Percentiles rank a stretch among this genome's conserved stretches.
These are phyloP conservation scores for Trissolcus basalis DNA, from an alignment of 1,140 invertebrate species.

Conservation along the genomic window DNA sequence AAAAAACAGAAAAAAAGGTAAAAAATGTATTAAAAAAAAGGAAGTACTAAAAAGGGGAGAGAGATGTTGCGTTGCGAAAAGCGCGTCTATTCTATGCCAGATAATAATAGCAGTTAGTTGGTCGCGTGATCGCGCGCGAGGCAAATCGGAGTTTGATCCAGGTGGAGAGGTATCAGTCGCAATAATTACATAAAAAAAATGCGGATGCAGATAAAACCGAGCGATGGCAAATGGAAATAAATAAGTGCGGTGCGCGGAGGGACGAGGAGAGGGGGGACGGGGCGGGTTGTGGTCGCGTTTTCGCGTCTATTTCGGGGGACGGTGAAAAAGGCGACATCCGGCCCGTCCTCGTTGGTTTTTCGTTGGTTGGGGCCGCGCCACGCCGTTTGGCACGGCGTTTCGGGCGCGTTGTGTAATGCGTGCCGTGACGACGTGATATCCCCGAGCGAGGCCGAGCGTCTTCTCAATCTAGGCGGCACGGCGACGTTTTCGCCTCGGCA, in stretches of 20 bases:
- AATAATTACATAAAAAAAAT: no score
- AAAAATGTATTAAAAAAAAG: no score
- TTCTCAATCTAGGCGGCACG: slow-evolving; percentile 45
- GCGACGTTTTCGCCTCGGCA: slow-evolving; percentile 36
- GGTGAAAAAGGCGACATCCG: slow-evolving; percentile 36
- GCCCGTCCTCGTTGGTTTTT: slow-evolving; percentile 24
- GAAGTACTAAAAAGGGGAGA: no score
- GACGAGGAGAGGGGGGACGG: neutral
- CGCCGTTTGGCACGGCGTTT: slow-evolving; percentile 68
- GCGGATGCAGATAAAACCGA: no score
- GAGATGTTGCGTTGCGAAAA: no score
- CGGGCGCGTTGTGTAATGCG: slow-evolving; percentile 67
- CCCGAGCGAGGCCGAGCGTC: slow-evolving; percentile 45
- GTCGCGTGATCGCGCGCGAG: no score
- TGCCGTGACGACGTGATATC: slow-evolving; percentile 39
- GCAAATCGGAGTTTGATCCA: no score
- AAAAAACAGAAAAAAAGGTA: no score
- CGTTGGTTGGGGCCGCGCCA: slow-evolving; percentile 60
- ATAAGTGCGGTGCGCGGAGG: slow-evolving; percentile 5
- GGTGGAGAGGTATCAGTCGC: no score
- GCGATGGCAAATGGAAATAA: slow-evolving; percentile 1
- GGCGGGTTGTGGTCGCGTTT: slow-evolving; percentile 12
- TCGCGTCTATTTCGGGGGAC: slow-evolving; percentile 42
- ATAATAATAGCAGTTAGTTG: neutral
- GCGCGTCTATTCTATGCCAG: neutral